Percentiles rank a stretch among this genome's conserved stretches.
Conservation (phyloP, 2,888 invertebrate genomes). For the Adineta ricciae region DNA sequence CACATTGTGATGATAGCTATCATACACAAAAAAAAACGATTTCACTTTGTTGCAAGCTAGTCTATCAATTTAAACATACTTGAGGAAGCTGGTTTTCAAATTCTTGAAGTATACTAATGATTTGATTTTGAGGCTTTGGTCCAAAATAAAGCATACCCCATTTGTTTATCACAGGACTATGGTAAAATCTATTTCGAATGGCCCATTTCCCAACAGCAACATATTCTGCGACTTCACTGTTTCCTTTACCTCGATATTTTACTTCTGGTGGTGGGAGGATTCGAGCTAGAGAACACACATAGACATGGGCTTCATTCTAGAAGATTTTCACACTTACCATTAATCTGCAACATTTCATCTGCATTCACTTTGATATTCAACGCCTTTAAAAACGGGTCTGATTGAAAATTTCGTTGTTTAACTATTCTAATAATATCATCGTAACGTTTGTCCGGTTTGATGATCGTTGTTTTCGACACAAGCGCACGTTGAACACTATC, state of each 20-base stretch:
- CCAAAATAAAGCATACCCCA: background rate
- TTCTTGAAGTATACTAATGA: background rate
- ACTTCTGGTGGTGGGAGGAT: background rate
- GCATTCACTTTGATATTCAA: background rate
- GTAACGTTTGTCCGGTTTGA: background rate
- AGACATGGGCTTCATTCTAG: too few relatives aligned
- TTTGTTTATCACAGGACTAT: background rate
- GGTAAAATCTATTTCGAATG: background rate
- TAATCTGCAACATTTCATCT: background rate
- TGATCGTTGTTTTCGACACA: background rate
- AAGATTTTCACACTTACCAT: background rate
- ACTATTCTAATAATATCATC: background rate
- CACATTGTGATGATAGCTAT: background rate
- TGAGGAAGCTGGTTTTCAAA: background rate
- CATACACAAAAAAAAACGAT: background rate
- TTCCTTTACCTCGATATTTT: background rate
- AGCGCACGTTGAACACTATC: background rate
- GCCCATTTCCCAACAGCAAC: background rate
- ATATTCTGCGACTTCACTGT: background rate
- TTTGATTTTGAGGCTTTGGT: background rate
- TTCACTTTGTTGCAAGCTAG: background rate
- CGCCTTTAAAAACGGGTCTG: background rate
- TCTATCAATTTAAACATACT: background rate
- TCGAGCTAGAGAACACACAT: background rate
- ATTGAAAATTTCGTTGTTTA: background rate